Evolutionary conservation across 2,888 invertebrate genomes (phyloP).

Genomic region (Heterodera filipjevi): DNA sequence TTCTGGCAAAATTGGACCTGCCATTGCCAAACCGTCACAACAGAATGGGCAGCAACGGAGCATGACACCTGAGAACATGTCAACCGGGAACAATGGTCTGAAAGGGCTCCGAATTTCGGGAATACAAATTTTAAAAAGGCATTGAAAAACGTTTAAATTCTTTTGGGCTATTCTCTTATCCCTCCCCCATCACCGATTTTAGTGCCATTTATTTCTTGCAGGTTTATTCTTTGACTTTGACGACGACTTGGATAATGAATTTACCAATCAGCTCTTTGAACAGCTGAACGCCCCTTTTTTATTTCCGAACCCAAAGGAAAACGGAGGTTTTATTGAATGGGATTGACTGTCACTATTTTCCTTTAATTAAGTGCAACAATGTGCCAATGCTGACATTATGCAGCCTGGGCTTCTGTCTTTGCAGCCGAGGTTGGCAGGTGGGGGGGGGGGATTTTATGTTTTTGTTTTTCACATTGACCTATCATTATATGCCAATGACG

Average conservation of each 20-base stretch:
- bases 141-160: not conserved
- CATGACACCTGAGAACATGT: constrained; percentile 57
- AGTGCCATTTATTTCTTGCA: not conserved
- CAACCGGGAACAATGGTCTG: constrained; percentile 33
- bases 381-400: constrained; percentile 76
- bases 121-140: no score
- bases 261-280: constrained; percentile 68
- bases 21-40: constrained; percentile 1
- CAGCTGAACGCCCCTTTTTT: constrained; percentile 78
- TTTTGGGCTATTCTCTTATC: not conserved
- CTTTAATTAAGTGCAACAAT: constrained; percentile 20
- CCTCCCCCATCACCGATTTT: not conserved
- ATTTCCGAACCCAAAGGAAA: constrained; percentile 92
- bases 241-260: constrained; percentile 64
- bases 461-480: no score
- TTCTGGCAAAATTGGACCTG: constrained; percentile 10
- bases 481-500: no score
- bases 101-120: no score
- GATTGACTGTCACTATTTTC: no score
- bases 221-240: constrained; percentile 34
- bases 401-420: constrained; percentile 95
- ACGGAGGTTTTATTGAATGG: not conserved
- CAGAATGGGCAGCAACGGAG: constrained; percentile 40
- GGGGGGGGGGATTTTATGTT: not conserved
- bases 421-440: constrained; percentile 74